Evolutionary conservation across 2,888 invertebrate species (phyloP), one percentile per base, ranked within the genome.

Genomic region (Apodemia duryi): DNA sequence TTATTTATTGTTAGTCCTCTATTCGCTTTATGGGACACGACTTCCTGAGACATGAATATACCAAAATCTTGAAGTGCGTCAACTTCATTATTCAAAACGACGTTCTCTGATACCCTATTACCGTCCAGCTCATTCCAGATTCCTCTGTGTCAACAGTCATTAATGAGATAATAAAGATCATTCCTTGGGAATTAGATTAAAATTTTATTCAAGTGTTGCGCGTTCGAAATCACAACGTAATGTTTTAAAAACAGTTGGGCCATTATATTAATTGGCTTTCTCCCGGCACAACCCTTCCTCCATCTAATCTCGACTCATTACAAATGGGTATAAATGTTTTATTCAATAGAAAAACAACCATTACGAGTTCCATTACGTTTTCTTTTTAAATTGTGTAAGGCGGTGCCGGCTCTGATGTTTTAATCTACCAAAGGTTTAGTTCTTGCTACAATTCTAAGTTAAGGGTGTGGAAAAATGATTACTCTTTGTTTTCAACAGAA

Each of bases 251-350:
- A 46, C 64, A 29, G 57, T 32, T 32, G n/a, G 32, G 35, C 46
- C 46, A 43, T n/a, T 29, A 52, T 64, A 60, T 57, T 57, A 64
- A n/a, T 57, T 43, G 57, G 35, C 60, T 57, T 57, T 29, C 11
- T 46, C 46, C 63, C 46, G 57, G 46, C 9, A 10, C 21, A 82
- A 81, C 82, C 81, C 80, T 81, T 82, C 54, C 10, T 28, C 54
- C 32, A 54, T 54, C 54, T 54, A 54, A 54, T 54, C 54, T 54
- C 28, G 54, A 54, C 75, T 75, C 76, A 82, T 84, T 85, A 80
- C 77, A 80, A 75, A 77, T 73, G 68, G 70, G 72, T 74, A 77
- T 77, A 72, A 75, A 77, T 80, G 77, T 78, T 79, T 78, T 74
- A 70, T 68, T 68, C 61, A 43, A 63, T 66, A 66, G 66, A 69